A percentile compares a stretch with the other conserved stretches of the same genome.
Conservation (phyloP, 2,113 vertebrate genomes). For the Trinectes maculatus region DNA sequence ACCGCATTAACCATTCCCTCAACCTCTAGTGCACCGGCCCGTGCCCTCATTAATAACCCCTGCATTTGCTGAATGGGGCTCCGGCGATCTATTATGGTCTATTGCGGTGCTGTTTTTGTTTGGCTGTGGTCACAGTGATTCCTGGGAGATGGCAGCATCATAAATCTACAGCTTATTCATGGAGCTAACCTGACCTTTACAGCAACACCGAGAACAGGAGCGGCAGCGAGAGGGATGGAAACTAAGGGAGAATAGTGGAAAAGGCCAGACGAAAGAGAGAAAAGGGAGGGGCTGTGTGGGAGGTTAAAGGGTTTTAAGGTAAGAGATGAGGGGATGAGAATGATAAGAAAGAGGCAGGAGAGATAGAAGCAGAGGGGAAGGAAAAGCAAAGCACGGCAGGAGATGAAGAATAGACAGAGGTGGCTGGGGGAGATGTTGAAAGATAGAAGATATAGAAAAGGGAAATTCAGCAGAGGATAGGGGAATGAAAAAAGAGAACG, state of each 20-base stretch:
- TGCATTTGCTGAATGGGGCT: constrained; percentile 64
- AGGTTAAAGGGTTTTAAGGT: constrained; percentile 57
- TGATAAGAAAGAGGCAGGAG: constrained; percentile 32
- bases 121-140: constrained; percentile 73
- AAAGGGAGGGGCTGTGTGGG: constrained; percentile 6
- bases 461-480: constrained; percentile 44
- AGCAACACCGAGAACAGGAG: constrained; percentile 48
- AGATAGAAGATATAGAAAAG: constrained; percentile 32
- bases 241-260: constrained; percentile 43
- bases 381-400: constrained; percentile 19
- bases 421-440: constrained; percentile 43
- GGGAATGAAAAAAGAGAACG: constrained; percentile 43
- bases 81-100: constrained; percentile 65
- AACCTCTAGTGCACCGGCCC: constrained; percentile 61
- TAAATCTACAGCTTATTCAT: constrained; percentile 82
- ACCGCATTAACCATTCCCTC: constrained; percentile 44
- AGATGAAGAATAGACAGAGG: constrained; percentile 36
- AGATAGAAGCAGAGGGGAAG: constrained; percentile 29
- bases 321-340: constrained; percentile 52
- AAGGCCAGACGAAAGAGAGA: constrained; percentile 47
- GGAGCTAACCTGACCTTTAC: constrained; percentile 79
- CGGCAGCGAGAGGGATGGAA: constrained; percentile 24
- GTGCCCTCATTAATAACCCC: constrained; percentile 77
- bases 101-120: constrained; percentile 72
- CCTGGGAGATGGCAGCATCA: constrained; percentile 76